A percentile compares a stretch with the other conserved stretches of the same genome.
Evolutionary conservation across 2,888 invertebrate species (phyloP).

Genomic region (Lasioglossum marginatum): DNA sequence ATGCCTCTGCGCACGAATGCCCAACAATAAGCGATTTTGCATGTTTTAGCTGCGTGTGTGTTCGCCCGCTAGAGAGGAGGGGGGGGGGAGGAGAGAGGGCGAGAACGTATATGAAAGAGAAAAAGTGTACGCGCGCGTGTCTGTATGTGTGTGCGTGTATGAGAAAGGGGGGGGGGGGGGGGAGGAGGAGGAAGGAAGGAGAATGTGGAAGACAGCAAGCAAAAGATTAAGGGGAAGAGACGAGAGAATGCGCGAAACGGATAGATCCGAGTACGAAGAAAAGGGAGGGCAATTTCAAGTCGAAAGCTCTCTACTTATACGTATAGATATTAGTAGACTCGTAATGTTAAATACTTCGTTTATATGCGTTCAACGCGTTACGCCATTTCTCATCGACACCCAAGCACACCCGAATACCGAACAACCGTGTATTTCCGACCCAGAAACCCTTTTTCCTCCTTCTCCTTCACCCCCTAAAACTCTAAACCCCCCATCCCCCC

Average conservation of each 20-base stretch:
- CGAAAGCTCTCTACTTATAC: conserved; percentile 76
- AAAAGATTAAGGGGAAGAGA: neutral
- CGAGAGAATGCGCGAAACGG: conserved; percentile 19
- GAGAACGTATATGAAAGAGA: neutral
- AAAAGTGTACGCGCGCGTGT: neutral
- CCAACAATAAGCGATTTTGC: conserved; percentile 2
- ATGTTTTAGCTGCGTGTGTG: neutral
- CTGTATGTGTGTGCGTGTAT: neutral
- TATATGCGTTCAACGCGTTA: conserved; percentile 70
- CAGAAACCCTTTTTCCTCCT: conserved; percentile 61
- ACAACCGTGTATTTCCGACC: conserved; percentile 51
- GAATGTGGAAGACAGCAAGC: neutral
- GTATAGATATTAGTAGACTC: conserved; percentile 74
- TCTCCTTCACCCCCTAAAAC: neutral
- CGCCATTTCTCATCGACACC: conserved; percentile 70
- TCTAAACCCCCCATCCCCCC: rapidly evolving
- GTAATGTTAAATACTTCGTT: conserved; percentile 76
- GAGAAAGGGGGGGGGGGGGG: neutral
- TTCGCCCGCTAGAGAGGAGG: neutral
- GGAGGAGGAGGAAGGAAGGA: neutral
- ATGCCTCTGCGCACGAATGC: neutral
- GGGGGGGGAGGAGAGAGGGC: neutral
- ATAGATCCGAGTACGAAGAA: conserved; percentile 38
- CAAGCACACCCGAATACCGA: conserved; percentile 58
- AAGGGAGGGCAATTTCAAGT: conserved; percentile 52